Evolutionary conservation across 2,113 vertebrate species (phyloP).

Genomic region (Corythoichthys haematopterus): DNA sequence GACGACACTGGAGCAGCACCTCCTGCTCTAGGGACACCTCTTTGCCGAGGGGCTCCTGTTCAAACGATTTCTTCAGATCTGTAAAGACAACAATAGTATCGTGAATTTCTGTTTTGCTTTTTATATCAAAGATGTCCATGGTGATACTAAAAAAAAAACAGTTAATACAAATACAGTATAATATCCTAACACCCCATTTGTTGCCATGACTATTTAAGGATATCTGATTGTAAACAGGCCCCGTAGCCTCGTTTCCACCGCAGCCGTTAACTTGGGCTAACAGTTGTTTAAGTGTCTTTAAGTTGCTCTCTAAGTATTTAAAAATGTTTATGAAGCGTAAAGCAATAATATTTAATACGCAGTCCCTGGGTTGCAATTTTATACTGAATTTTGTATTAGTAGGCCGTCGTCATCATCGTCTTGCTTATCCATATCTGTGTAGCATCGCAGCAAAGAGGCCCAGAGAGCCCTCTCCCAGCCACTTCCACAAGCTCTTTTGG

Average conservation of each 20-base stretch:
- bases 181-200: background rate
- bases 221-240: constrained; percentile 10
- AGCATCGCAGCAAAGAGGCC: too few relatives aligned
- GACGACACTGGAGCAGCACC: constrained; percentile 90
- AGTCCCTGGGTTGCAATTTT: background rate
- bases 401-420: too few relatives aligned
- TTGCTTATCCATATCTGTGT: too few relatives aligned
- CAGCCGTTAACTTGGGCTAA: constrained; percentile 6
- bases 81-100: constrained; percentile 23
- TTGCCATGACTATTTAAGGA: constrained; percentile 3
- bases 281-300: constrained; percentile 26
- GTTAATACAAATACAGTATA: background rate
- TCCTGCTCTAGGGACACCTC: constrained; percentile 94
- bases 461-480: too few relatives aligned
- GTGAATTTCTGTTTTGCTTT: background rate
- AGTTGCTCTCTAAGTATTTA: constrained; percentile 18
- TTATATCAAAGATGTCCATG: background rate
- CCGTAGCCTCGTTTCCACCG: constrained; percentile 11
- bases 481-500: too few relatives aligned
- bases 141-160: background rate
- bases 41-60: constrained; percentile 91
- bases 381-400: background rate
- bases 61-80: constrained; percentile 93
- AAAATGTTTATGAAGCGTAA: constrained; percentile 16
- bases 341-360: background rate